Conservation (phyloP, 2,888 invertebrate genomes). For the Meloe dianella region DNA sequence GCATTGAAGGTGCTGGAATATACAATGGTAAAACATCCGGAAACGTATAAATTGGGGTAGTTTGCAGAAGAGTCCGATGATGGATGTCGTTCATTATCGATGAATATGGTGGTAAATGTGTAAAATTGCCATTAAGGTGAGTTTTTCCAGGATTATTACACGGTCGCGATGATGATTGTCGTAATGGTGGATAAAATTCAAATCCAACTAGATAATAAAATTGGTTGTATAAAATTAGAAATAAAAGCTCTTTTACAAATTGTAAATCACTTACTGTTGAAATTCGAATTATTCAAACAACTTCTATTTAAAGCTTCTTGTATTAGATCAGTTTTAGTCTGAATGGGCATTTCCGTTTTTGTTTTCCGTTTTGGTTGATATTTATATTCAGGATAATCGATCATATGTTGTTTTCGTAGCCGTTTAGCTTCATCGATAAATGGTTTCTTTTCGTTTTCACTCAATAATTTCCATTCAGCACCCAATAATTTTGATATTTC, state of each 20-base stretch:
- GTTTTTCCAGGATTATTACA: not conserved
- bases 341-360: slow-evolving; percentile 38
- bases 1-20: not conserved
- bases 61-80: slow-evolving; percentile 48
- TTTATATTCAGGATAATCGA: slow-evolving; percentile 59
- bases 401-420: slow-evolving; percentile 56
- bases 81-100: slow-evolving; percentile 50
- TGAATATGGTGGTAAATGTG: slow-evolving; percentile 50
- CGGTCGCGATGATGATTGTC: not conserved
- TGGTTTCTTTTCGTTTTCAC: slow-evolving; percentile 80
- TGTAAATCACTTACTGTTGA: slow-evolving; percentile 15
- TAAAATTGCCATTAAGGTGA: not conserved
- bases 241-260: not conserved
- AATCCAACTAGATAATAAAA: not conserved
- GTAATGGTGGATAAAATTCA: not conserved
- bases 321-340: slow-evolving; percentile 32
- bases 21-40: slow-evolving; percentile 29
- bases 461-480: slow-evolving; percentile 83
- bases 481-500: slow-evolving; percentile 84
- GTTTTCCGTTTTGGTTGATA: slow-evolving; percentile 57
- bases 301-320: slow-evolving; percentile 37
- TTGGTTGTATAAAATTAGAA: not conserved
- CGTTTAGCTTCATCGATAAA: slow-evolving; percentile 88
- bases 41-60: slow-evolving; percentile 53
- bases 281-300: slow-evolving; percentile 19